A percentile compares a stretch with the other conserved stretches of the same genome.
Conservation (phyloP, 64 coral and sea anemone genomes). For the Montipora foliosa region DNA sequence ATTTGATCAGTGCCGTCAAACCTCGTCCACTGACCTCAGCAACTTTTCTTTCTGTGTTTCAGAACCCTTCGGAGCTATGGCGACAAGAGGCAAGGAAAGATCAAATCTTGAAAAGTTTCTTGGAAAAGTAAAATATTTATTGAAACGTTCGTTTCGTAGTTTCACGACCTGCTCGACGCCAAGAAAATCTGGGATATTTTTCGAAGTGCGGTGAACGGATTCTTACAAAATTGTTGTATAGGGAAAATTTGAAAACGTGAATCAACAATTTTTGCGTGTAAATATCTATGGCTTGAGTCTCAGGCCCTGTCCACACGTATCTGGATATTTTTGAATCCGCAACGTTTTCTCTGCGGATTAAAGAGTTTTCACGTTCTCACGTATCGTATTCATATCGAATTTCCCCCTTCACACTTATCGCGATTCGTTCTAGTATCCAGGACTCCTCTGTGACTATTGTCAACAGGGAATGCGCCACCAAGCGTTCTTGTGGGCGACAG, state of each 20-base stretch:
- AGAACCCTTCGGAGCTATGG: constrained; percentile 1
- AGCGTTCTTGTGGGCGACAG: too few relatives aligned
- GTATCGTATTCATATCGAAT: too few relatives aligned
- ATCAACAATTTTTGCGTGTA: neutral
- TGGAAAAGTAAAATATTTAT: constrained; percentile 50
- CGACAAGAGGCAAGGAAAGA: constrained; percentile 31
- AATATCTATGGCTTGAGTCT: constrained; percentile 20
- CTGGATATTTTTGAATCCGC: too few relatives aligned
- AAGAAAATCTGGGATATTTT: neutral
- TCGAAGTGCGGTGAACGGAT: neutral
- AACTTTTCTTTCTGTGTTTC: neutral
- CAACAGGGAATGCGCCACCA: too few relatives aligned
- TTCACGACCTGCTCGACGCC: constrained; percentile 19
- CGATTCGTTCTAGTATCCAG: too few relatives aligned
- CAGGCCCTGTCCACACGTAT: too few relatives aligned
- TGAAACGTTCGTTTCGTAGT: constrained; percentile 50
- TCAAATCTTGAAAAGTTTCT: constrained; percentile 57
- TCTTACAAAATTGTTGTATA: constrained; percentile 45
- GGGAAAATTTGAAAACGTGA: neutral
- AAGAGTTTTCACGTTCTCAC: neutral
- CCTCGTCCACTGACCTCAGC: too few relatives aligned
- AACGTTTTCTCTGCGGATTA: neutral
- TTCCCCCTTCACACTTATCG: too few relatives aligned
- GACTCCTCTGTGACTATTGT: too few relatives aligned
- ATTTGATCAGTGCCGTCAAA: too few relatives aligned